These are phyloP conservation scores for Panzeria rudis DNA, from an alignment of 2,888 invertebrate species.

Conservation along the genomic window DNA sequence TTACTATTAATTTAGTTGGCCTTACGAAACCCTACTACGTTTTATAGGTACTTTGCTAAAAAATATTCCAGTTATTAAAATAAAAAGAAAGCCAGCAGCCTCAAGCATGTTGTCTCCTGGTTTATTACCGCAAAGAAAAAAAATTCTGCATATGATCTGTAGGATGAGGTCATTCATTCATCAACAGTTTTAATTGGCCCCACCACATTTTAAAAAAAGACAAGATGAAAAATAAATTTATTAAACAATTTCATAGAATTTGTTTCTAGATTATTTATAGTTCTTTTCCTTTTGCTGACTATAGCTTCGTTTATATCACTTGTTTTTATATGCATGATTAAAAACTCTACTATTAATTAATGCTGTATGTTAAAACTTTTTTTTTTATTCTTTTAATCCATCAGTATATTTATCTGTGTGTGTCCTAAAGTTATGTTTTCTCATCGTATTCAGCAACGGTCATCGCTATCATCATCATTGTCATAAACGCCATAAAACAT, in stretches of 20 bases:
- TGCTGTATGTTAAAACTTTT: conserved; percentile 32
- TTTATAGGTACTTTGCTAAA: not conserved
- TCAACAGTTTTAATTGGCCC: conserved; percentile 44
- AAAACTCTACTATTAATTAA: conserved; percentile 65
- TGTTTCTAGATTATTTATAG: conserved; percentile 15
- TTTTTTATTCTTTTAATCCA: conserved; percentile 4
- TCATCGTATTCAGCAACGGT: conserved; percentile 24
- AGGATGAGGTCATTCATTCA: conserved; percentile 40
- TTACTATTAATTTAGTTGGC: not conserved
- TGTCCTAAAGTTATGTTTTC: conserved; percentile 38
- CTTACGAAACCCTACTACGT: not conserved
- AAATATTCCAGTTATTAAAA: not conserved
- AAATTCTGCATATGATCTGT: conserved; percentile 32
- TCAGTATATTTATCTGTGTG: not conserved
- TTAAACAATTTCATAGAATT: conserved; percentile 58
- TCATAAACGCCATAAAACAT: conserved; percentile 51
- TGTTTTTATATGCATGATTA: conserved; percentile 61
- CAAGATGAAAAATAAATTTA: conserved; percentile 4
- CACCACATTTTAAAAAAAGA: not conserved
- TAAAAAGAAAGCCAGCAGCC: not conserved
- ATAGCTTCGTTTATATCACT: conserved; percentile 4
- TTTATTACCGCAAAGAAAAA: not conserved
- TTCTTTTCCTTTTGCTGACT: not conserved
- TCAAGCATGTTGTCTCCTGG: not conserved
- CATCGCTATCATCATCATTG: conserved; percentile 15